Conservation (phyloP, 2,888 invertebrate species). For the Orthosia gothica region DNA sequence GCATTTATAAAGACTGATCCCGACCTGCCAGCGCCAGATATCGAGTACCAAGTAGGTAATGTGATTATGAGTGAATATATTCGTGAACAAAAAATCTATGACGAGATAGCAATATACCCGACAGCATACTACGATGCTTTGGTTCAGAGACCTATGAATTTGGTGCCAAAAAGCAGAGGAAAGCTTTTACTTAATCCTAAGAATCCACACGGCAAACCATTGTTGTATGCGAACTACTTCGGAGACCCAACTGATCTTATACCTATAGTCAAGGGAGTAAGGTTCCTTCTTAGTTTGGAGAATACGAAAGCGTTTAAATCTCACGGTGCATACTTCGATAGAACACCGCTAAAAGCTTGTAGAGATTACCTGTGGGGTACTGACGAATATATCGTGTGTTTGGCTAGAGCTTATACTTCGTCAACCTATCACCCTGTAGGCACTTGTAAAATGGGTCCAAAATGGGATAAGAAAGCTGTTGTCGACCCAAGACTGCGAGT, state of each 20-base stretch:
- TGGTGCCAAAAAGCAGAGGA: constrained; percentile 92
- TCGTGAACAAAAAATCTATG: constrained; percentile 82
- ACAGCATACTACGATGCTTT: constrained; percentile 92
- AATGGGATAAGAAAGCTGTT: constrained; percentile 91
- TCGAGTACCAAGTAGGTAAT: constrained; percentile 91
- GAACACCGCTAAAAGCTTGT: constrained; percentile 91
- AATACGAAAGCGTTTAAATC: constrained; percentile 91
- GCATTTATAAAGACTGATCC: constrained; percentile 91
- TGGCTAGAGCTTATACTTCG: constrained; percentile 91
- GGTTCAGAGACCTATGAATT: constrained; percentile 90
- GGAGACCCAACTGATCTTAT: constrained; percentile 91
- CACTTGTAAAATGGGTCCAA: constrained; percentile 90
- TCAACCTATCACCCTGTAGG: constrained; percentile 87
- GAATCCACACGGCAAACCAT: constrained; percentile 93
- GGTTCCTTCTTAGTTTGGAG: constrained; percentile 91
- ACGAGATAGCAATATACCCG: constrained; percentile 83
- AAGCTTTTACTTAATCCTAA: constrained; percentile 91
- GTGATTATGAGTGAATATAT: constrained; percentile 89
- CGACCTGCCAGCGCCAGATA: constrained; percentile 90
- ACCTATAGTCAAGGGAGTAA: constrained; percentile 91
- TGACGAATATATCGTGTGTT: constrained; percentile 93
- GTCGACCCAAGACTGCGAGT: constrained; percentile 93
- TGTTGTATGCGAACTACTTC: constrained; percentile 93
- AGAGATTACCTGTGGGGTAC: constrained; percentile 90
- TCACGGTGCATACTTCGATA: constrained; percentile 90